Evolutionary conservation across 2,113 vertebrate genomes (phyloP).

Genomic region (Carassius auratus): DNA sequence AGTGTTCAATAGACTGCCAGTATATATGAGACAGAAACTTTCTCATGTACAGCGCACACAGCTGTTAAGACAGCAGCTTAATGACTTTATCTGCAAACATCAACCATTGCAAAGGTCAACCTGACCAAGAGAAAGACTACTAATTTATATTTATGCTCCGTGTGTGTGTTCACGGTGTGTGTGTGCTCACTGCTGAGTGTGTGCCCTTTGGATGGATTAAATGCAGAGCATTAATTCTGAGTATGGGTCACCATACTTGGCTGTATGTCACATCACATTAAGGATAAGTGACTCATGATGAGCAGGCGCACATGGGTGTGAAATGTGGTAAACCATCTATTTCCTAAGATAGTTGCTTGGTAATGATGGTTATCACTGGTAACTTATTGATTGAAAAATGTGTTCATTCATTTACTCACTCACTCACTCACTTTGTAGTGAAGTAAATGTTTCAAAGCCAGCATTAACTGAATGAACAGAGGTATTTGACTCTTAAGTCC

Average conservation of each 20-base stretch:
- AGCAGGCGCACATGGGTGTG: not conserved
- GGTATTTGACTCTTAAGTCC: not conserved
- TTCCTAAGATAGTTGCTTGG: not conserved
- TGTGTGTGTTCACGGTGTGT: no score
- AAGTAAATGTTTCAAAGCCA: not conserved
- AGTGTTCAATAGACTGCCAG: not conserved
- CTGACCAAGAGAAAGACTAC: conserved; percentile 9
- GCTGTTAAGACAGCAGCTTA: not conserved
- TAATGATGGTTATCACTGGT: not conserved
- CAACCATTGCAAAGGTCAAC: not conserved
- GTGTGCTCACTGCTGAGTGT: no score
- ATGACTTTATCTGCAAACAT: conserved; percentile 5
- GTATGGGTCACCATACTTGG: no score
- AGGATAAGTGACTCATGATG: conserved; percentile 17
- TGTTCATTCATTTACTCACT: not conserved
- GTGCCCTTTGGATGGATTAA: no score
- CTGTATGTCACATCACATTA: not conserved
- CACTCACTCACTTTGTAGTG: not conserved
- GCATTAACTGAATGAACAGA: not conserved
- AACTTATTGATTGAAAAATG: not conserved
- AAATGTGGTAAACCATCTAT: not conserved
- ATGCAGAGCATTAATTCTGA: no score
- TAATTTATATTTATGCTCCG: not conserved
- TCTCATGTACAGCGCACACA: not conserved
- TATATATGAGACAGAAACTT: not conserved